Percentiles rank a stretch among this genome's conserved stretches.
phyloP scores from a whole-genome alignment of 2,113 vertebrate species.

The Engystomops pustulosus region DNA sequence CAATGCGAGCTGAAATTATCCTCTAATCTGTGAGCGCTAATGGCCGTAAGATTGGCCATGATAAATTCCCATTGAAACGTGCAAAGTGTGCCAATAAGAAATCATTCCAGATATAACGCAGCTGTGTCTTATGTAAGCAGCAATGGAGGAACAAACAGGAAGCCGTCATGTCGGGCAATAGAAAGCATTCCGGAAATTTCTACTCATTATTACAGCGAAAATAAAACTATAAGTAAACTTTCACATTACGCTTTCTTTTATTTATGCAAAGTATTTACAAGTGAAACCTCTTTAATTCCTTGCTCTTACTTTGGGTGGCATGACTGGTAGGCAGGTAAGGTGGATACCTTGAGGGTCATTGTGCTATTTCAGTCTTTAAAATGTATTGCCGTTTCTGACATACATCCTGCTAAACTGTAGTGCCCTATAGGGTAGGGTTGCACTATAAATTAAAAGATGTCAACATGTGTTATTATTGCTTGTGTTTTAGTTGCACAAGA shows the following conservation, averaged over 20 bases:
- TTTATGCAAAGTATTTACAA: too few relatives aligned
- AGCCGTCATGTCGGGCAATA: slow-evolving; percentile 14
- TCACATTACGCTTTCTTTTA: background rate
- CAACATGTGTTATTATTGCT: too few relatives aligned
- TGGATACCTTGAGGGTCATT: too few relatives aligned
- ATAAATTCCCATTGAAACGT: slow-evolving; percentile 39
- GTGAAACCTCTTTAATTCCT: too few relatives aligned
- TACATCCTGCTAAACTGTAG: too few relatives aligned
- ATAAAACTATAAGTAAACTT: background rate
- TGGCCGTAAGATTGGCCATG: slow-evolving; percentile 38
- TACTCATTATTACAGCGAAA: slow-evolving; percentile 14
- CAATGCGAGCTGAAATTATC: slow-evolving; percentile 24
- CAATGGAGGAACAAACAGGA: slow-evolving; percentile 44
- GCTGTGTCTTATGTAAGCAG: slow-evolving; percentile 43
- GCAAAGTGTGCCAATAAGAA: slow-evolving; percentile 23
- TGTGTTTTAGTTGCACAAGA: too few relatives aligned
- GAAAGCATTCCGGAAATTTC: slow-evolving; percentile 30
- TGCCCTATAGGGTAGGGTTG: too few relatives aligned
- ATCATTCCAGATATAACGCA: slow-evolving; percentile 40
- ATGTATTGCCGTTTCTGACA: background rate
- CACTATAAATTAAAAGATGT: too few relatives aligned
- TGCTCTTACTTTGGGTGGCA: too few relatives aligned
- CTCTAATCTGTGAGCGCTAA: slow-evolving; percentile 38
- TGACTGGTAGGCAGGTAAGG: too few relatives aligned
- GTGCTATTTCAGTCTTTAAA: background rate